Percentiles rank a stretch among this genome's conserved stretches.
These are phyloP conservation scores for Orcinus orca DNA, from an alignment of 2,113 vertebrate genomes.

Conservation along the genomic window DNA sequence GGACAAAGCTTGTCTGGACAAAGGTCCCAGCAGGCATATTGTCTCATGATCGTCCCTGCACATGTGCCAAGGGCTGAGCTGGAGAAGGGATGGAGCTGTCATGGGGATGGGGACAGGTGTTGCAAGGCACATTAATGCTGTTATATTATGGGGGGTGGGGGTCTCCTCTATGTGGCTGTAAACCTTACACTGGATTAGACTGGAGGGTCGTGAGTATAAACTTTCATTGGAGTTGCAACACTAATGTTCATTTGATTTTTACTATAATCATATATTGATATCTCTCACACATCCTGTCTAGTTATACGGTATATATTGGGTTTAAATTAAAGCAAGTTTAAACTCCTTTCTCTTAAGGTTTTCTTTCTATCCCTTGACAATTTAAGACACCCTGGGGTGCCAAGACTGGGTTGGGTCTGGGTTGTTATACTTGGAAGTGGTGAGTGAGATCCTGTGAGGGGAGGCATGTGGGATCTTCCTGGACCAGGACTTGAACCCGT, in stretches of 20 bases:
- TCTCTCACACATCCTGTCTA: background rate
- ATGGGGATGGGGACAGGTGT: too few species aligned
- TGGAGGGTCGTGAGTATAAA: background rate
- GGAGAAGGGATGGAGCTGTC: background rate
- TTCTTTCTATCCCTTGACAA: background rate
- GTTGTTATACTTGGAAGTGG: background rate
- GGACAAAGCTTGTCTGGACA: background rate
- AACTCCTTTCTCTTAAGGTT: background rate
- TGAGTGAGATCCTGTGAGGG: background rate
- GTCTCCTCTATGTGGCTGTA: background rate
- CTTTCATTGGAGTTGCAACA: background rate
- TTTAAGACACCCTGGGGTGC: background rate
- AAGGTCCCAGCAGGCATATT: background rate
- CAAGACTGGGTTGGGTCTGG: background rate
- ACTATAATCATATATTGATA: background rate
- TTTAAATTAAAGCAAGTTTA: background rate
- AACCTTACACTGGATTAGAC: background rate
- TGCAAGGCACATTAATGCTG: background rate
- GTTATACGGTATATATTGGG: background rate
- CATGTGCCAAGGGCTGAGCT: background rate
- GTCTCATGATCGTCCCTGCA: background rate
- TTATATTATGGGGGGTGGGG: background rate
- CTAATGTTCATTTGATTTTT: background rate
- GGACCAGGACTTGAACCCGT: too few species aligned
- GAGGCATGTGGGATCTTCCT: too few species aligned